Evolutionary conservation across 2,888 invertebrate species (phyloP).

Genomic region (Leptothorax acervorum): DNA sequence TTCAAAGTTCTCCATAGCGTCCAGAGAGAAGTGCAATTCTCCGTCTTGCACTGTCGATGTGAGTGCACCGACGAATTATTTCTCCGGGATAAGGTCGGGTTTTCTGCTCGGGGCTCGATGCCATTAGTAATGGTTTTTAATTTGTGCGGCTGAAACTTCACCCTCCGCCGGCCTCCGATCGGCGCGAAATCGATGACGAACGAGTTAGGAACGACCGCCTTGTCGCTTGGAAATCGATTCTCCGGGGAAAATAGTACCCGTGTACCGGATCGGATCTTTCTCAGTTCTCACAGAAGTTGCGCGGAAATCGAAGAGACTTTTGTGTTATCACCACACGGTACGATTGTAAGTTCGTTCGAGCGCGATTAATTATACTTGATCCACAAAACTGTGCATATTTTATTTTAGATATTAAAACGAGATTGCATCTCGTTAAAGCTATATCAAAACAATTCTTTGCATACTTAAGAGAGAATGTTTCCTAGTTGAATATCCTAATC

Average conservation of each 20-base stretch:
- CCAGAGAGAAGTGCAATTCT: conserved; percentile 24
- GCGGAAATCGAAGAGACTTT: conserved; percentile 21
- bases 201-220: conserved; percentile 36
- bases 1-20: conserved; percentile 40
- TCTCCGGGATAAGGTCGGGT: conserved; percentile 22
- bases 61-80: conserved; percentile 34
- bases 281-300: conserved; percentile 9
- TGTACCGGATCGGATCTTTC: conserved; percentile 1
- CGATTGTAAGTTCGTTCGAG: background rate
- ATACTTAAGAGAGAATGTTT: background rate
- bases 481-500: background rate
- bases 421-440: background rate
- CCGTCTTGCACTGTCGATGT: conserved; percentile 38
- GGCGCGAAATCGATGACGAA: conserved; percentile 57
- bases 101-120: conserved; percentile 33
- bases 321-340: background rate
- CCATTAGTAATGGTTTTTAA: conserved; percentile 75
- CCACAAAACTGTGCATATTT: background rate
- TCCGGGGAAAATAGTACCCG: conserved; percentile 32
- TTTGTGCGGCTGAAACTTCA: conserved; percentile 64
- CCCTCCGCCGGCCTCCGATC: conserved; percentile 54
- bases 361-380: conserved; percentile 8
- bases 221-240: conserved; percentile 54
- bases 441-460: background rate
- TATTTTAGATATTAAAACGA: background rate